Conservation (phyloP, 2,888 invertebrate genomes). For the Sarcophaga variegata region DNA sequence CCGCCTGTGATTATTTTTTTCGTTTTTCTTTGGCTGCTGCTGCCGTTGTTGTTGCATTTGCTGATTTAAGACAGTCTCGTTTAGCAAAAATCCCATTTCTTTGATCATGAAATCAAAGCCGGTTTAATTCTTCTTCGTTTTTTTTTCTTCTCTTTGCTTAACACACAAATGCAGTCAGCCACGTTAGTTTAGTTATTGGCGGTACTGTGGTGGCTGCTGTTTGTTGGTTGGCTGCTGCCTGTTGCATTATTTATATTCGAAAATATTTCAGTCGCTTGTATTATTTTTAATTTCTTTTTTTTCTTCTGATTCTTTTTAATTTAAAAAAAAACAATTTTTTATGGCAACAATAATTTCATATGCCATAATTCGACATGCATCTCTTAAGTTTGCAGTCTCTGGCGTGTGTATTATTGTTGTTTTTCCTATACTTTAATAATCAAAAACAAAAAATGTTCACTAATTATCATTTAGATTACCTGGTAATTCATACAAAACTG, state of each 20-base stretch:
- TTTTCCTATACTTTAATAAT: no score
- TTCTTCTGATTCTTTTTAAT: background rate
- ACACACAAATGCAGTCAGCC: constrained; percentile 63
- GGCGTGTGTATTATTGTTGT: background rate
- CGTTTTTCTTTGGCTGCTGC: background rate
- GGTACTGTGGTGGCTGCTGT: background rate
- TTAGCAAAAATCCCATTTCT: constrained; percentile 59
- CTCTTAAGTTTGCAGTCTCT: background rate
- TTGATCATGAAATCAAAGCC: constrained; percentile 68
- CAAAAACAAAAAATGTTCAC: background rate
- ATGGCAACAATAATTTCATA: background rate
- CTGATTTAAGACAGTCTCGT: constrained; percentile 45
- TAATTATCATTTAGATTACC: background rate
- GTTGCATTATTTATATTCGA: background rate
- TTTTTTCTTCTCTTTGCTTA: background rate
- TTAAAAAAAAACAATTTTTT: background rate
- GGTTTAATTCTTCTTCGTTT: constrained; percentile 56
- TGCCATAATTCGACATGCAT: background rate
- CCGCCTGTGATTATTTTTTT: background rate
- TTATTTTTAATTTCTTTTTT: background rate
- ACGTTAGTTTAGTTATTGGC: constrained; percentile 42
- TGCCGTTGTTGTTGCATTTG: constrained; percentile 31
- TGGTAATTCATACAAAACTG: background rate
- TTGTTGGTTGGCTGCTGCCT: background rate
- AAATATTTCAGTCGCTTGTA: background rate